Evolutionary conservation across 2,113 vertebrate species (phyloP).

Genomic region (Patagioenas fasciata): DNA sequence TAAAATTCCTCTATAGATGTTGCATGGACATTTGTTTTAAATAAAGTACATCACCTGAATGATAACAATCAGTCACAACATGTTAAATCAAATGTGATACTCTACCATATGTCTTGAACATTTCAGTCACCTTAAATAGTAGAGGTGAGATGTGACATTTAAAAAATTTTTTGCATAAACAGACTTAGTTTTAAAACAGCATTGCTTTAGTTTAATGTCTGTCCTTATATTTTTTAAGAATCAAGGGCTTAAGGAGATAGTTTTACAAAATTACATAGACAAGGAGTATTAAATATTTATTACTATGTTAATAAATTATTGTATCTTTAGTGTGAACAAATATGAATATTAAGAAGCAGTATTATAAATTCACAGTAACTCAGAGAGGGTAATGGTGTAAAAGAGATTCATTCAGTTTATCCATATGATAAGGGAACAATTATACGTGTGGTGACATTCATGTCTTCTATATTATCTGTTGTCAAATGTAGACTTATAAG

Average conservation of each 20-base stretch:
- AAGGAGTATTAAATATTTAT: constrained; percentile 64
- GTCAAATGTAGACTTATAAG: not conserved
- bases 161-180: not conserved
- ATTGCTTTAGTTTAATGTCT: not conserved
- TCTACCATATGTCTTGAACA: not conserved
- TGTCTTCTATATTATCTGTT: not conserved
- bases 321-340: constrained; percentile 45
- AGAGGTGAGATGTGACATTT: not conserved
- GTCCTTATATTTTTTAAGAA: not conserved
- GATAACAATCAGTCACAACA: not conserved
- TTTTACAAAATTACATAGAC: not conserved
- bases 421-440: not conserved
- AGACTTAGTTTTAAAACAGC: rapidly evolving
- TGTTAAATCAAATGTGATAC: not conserved
- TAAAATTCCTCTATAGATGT: not conserved
- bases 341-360: constrained; percentile 35
- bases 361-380: constrained; percentile 62
- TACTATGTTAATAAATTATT: constrained; percentile 61
- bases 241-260: not conserved
- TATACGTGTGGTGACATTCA: not conserved
- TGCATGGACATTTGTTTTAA: not conserved
- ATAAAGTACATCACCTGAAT: not conserved
- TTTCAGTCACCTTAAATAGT: not conserved
- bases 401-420: not conserved
- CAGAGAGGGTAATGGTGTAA: not conserved